These are phyloP conservation scores for Lepidostoma basale DNA, from an alignment of 1,140 invertebrate species.

Conservation along the genomic window DNA sequence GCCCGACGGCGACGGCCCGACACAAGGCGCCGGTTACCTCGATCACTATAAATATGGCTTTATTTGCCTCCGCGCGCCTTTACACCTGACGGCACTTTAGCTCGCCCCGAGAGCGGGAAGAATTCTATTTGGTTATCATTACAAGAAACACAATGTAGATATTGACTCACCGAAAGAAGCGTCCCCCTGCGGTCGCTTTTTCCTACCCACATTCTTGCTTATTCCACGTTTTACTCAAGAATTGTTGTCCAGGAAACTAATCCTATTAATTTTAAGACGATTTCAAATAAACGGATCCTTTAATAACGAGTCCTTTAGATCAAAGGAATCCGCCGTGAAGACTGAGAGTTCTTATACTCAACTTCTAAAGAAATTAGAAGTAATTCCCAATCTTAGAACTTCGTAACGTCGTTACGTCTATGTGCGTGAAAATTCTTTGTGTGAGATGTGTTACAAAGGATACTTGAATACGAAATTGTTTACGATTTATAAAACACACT, in stretches of 20 bases:
- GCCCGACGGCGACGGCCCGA: no score
- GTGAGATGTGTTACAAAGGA: no score
- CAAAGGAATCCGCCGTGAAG: neutral
- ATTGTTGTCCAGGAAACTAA: neutral
- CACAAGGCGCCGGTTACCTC: slow-evolving; percentile 14
- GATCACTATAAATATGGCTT: slow-evolving; percentile 30
- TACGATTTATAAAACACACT: no score
- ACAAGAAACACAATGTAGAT: slow-evolving; percentile 26
- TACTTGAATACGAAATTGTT: no score
- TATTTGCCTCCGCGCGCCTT: slow-evolving; percentile 17
- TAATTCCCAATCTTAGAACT: no score
- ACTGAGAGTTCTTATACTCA: no score
- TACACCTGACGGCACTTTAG: slow-evolving; percentile 11
- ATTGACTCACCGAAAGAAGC: slow-evolving; percentile 17
- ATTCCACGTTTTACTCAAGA: neutral
- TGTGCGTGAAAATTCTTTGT: no score
- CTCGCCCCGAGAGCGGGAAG: neutral
- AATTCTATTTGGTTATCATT: slow-evolving; percentile 31
- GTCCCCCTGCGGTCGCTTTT: neutral
- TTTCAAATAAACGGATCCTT: slow-evolving; percentile 1
- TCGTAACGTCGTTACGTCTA: no score
- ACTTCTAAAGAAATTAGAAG: no score
- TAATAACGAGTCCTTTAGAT: neutral
- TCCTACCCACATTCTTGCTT: neutral
- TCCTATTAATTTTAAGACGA: neutral